Evolutionary conservation across 2,888 invertebrate species (phyloP).

Genomic region (Erebia ligea): DNA sequence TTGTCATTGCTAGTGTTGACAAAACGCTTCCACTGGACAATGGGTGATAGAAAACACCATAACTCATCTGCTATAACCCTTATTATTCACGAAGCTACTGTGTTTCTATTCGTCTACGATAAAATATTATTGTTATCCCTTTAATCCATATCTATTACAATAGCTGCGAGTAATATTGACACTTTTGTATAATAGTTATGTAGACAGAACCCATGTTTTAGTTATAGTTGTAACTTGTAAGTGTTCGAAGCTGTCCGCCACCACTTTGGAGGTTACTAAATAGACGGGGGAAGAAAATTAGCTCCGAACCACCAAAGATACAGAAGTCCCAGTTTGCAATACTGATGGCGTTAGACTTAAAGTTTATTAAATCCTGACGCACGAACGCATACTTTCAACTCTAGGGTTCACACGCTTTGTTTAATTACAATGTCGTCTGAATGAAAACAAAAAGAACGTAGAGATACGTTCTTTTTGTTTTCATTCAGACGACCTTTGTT

Average conservation of each 20-base stretch:
- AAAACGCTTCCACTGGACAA: constrained; percentile 45
- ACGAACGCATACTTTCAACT: constrained; percentile 77
- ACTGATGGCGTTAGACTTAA: constrained; percentile 17
- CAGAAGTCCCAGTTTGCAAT: constrained; percentile 21
- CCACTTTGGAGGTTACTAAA: too few species aligned
- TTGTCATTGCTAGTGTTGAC: background rate
- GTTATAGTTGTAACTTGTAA: too few species aligned
- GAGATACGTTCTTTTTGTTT: constrained; percentile 81
- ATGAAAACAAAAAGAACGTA: too few species aligned
- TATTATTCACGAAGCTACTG: constrained; percentile 38
- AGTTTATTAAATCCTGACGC: constrained; percentile 48
- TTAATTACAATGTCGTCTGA: constrained; percentile 77
- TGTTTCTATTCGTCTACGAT: constrained; percentile 15
- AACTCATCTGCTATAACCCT: constrained; percentile 49
- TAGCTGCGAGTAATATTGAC: background rate
- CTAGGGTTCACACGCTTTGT: constrained; percentile 76
- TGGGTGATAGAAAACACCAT: constrained; percentile 49
- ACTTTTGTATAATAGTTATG: background rate
- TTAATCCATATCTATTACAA: background rate
- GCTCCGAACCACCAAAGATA: background rate
- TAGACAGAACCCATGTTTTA: too few species aligned
- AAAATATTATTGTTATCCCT: background rate
- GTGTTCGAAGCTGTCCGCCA: too few species aligned
- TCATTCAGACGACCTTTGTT: constrained; percentile 81
- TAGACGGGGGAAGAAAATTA: background rate